A percentile compares a stretch with the other conserved stretches of the same genome.
Conservation (phyloP, 2,888 invertebrate species). For the Erebia ligea region DNA sequence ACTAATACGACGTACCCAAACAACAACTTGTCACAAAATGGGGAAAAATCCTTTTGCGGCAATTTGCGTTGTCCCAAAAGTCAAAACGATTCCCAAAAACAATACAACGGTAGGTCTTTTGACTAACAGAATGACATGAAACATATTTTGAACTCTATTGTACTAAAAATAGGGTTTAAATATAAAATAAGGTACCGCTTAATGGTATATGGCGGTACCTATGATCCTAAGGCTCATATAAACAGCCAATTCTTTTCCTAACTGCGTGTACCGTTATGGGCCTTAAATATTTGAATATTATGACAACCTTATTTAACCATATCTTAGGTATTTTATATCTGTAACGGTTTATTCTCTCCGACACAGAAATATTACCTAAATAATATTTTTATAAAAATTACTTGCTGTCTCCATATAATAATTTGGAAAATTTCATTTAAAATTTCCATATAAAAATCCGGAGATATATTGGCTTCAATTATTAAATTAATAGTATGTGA, state of each 20-base stretch:
- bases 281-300: constrained; percentile 32
- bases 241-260: constrained; percentile 45
- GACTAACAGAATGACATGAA: neutral
- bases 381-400: too few species aligned
- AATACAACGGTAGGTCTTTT: constrained; percentile 28
- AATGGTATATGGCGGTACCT: constrained; percentile 36
- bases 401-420: too few species aligned
- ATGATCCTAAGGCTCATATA: constrained; percentile 69
- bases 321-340: constrained; percentile 1
- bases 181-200: neutral
- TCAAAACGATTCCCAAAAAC: constrained; percentile 26
- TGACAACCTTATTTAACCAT: constrained; percentile 14
- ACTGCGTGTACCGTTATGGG: constrained; percentile 38
- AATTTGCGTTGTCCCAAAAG: constrained; percentile 27
- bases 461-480: too few species aligned
- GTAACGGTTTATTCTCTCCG: neutral
- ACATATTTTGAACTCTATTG: constrained; percentile 5
- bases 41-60: constrained; percentile 10
- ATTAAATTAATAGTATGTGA: too few species aligned
- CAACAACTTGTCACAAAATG: constrained; percentile 30
- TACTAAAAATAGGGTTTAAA: neutral
- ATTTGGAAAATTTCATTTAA: too few species aligned
- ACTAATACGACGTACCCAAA: constrained; percentile 28
- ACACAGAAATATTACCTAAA: neutral
- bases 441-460: too few species aligned